Conservation (phyloP, 2,888 invertebrate genomes). For the Rhogogaster chlorosoma region DNA sequence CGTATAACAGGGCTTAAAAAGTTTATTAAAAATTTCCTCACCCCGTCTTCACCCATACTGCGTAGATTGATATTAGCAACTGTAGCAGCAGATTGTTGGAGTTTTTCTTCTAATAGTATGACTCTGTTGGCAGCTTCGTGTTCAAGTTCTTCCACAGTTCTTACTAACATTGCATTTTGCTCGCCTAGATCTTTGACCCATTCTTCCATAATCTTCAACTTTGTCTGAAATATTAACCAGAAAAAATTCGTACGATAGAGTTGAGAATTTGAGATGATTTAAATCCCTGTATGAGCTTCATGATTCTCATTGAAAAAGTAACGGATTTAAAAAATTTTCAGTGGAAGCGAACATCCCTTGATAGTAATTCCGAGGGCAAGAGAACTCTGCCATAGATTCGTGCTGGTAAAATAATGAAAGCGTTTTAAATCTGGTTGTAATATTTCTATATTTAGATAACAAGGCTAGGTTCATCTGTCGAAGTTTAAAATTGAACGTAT, state of each 20-base stretch:
- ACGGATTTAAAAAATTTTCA: neutral
- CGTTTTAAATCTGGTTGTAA: neutral
- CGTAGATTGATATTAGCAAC: conserved; percentile 62
- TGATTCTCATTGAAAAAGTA: neutral
- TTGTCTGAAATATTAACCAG: conserved; percentile 79
- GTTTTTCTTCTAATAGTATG: conserved; percentile 79
- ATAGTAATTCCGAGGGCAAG: neutral
- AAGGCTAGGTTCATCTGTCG: neutral
- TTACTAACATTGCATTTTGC: conserved; percentile 85
- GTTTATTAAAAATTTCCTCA: neutral
- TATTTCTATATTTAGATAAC: conserved; percentile 30
- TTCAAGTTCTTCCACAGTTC: conserved; percentile 85
- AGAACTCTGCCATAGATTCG: neutral
- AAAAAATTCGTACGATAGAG: neutral
- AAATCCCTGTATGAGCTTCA: neutral
- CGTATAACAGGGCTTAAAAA: neutral
- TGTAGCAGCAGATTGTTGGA: conserved; percentile 77
- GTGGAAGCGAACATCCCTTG: neutral
- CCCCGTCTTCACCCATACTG: conserved; percentile 31
- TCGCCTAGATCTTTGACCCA: conserved; percentile 85
- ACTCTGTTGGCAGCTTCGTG: conserved; percentile 82
- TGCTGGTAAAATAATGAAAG: neutral
- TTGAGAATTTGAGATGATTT: neutral
- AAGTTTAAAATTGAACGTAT: neutral
- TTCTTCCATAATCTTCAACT: conserved; percentile 82